These are phyloP conservation scores for Pogonomyrmex californicus DNA, from an alignment of 1,140 invertebrate genomes.

Conservation along the genomic window DNA sequence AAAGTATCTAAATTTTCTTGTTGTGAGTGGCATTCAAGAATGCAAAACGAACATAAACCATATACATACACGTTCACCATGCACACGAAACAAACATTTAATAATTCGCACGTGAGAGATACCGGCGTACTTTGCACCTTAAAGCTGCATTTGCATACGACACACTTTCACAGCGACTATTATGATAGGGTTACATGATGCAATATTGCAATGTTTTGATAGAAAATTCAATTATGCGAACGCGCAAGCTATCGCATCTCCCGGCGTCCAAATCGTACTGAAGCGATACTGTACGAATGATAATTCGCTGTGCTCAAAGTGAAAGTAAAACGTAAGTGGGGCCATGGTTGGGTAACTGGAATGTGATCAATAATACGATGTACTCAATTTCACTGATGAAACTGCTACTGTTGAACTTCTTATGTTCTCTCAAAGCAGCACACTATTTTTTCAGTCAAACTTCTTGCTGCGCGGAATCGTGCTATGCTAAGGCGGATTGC, in stretches of 20 bases:
- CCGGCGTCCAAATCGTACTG: conserved; percentile 19
- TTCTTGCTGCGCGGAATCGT: conserved; percentile 77
- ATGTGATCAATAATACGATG: background rate
- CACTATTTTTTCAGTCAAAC: conserved; percentile 73
- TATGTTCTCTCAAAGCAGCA: no score
- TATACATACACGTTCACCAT: background rate
- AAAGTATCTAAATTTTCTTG: background rate
- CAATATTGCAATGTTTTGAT: conserved; percentile 15
- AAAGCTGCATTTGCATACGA: conserved; percentile 28
- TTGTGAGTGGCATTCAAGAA: background rate
- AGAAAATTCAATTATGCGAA: conserved; percentile 9
- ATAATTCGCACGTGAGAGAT: background rate
- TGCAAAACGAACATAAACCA: background rate
- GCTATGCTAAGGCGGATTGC: conserved; percentile 76
- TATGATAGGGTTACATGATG: background rate
- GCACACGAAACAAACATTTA: background rate
- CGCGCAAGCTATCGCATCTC: background rate
- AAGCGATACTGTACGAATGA: background rate
- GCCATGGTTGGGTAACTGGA: background rate
- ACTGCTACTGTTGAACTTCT: background rate
- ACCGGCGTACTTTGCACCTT: background rate
- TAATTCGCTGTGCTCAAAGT: conserved; percentile 23
- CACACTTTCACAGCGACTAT: conserved; percentile 36
- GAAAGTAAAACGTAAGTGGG: conserved; percentile 8
- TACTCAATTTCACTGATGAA: background rate